Percentiles rank a stretch among this genome's conserved stretches.
Evolutionary conservation across 2,113 vertebrate genomes (phyloP).

Genomic region (Helogale parvula): DNA sequence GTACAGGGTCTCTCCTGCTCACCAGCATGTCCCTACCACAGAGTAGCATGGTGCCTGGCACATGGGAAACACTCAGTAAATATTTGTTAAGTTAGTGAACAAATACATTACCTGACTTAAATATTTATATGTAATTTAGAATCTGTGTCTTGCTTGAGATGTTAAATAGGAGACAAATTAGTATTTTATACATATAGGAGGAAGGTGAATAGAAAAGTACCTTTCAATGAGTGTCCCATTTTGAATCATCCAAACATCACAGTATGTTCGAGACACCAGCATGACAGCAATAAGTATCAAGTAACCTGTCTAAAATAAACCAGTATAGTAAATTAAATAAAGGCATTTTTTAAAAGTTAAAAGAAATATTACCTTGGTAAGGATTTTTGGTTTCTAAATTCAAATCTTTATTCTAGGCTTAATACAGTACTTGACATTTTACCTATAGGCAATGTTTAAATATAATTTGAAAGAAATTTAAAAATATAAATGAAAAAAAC

Average conservation of each 20-base stretch:
- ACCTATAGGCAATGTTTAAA: conserved; percentile 1
- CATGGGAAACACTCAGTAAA: neutral
- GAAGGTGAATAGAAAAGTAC: conserved; percentile 81
- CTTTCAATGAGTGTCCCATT: conserved; percentile 99
- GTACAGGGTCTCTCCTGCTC: neutral
- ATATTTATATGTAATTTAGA: conserved; percentile 18
- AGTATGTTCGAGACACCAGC: conserved; percentile 96
- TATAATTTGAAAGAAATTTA: neutral
- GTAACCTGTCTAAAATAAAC: conserved; percentile 91
- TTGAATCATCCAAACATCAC: conserved; percentile 99
- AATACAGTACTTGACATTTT: neutral
- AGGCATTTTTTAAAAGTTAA: conserved; percentile 49
- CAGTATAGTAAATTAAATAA: conserved; percentile 67
- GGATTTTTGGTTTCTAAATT: conserved; percentile 50
- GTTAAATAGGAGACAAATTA: conserved; percentile 26
- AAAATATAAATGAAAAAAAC: conserved; percentile 19
- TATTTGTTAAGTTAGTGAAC: neutral
- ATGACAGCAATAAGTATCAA: conserved; percentile 94
- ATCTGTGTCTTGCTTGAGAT: neutral
- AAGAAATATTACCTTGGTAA: conserved; percentile 3
- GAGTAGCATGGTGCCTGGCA: neutral
- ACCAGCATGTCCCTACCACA: neutral
- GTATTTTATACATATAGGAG: conserved; percentile 35
- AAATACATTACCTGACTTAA: neutral
- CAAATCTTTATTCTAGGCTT: conserved; percentile 40